Base-by-base conservation (phyloP, 2,797 vertebrate species). In the Epinephelus malabaricus region DNA sequence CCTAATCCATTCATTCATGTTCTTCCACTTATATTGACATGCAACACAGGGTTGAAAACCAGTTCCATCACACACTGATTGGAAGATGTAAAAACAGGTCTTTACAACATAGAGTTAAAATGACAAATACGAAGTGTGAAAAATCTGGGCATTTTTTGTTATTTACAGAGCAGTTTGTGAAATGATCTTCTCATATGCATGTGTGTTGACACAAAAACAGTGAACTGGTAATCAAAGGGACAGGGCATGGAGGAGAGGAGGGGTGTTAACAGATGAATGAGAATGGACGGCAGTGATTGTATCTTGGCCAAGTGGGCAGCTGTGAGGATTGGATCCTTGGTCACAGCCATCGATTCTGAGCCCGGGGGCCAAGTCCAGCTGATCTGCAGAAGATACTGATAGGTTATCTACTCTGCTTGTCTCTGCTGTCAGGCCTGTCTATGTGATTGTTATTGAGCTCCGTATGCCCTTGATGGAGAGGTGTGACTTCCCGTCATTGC, bases 341-440 rank as follows among this genome's bases (percentile, higher is more conserved):
- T 78, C 67, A 23, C 45, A 2, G 60, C 34, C 79, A 82, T 86
- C 19, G 72, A 88, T 81, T 72, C 38, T 27, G 23, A 61, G 45
- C 53, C 66, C 69, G 49, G 68, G 74, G 11, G 78, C 70, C 67
- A 60, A 23, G 30, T 77, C 63, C 68, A 54, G 71, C 72, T 72
- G 83, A 81, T 86, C 73, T 69, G 21, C 34, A 55, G 72, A 47
- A 86, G 62, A 77, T 67, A 67, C 23, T 30, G 87, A 85, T 47
- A 8, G 69, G 67, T 70, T 75, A 79, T 88, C 71, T 61, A 68
- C 34, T 76, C 47, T 2, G 47, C 69, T 84, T 50, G 12, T 64
- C 77, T 62, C 62, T 14, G 43, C 73, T 77, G 76, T 75, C 65
- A 50, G 30, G 1, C 40, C 65, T 6, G 50, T 76, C 17, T 66